phyloP scores from a whole-genome alignment of 2,113 vertebrate genomes.

The Falcunculus frontatus region DNA sequence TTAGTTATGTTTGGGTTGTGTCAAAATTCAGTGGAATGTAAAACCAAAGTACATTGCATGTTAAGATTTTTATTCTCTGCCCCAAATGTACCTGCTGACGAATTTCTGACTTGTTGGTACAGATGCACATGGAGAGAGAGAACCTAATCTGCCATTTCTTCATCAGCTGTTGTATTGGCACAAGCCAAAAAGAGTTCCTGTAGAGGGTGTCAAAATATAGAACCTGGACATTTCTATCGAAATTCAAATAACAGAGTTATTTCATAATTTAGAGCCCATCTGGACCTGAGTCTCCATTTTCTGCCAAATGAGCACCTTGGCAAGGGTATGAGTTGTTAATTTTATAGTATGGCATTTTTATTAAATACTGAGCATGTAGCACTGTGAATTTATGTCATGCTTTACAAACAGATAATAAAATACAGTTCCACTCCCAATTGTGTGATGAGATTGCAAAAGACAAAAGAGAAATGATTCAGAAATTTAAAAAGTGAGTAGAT shows the following conservation, averaged over 20 bases:
- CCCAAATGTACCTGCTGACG: not conserved
- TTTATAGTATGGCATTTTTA: not conserved
- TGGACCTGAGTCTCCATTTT: not conserved
- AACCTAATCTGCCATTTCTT: not conserved
- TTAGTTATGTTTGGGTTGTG: not conserved
- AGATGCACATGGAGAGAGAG: not conserved
- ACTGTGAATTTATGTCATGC: not conserved
- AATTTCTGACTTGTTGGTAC: not conserved
- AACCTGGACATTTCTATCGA: not conserved
- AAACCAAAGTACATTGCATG: not conserved
- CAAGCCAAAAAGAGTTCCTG: not conserved
- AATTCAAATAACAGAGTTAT: not conserved
- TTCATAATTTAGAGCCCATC: not conserved
- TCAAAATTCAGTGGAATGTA: not conserved
- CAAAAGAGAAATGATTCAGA: not conserved
- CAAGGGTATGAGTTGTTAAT: not conserved
- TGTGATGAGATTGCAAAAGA: not conserved
- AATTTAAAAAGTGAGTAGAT: not conserved
- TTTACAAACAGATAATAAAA: conserved; percentile 1
- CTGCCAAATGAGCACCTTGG: not conserved
- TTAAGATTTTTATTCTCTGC: not conserved
- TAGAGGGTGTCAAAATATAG: not conserved
- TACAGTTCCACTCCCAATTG: no score
- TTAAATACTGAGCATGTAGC: not conserved
- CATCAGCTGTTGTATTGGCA: not conserved